A percentile compares a stretch with the other conserved stretches of the same genome.
Evolutionary conservation across 2,888 invertebrate species (phyloP).

Genomic region (Brachypalpus laphriformis): DNA sequence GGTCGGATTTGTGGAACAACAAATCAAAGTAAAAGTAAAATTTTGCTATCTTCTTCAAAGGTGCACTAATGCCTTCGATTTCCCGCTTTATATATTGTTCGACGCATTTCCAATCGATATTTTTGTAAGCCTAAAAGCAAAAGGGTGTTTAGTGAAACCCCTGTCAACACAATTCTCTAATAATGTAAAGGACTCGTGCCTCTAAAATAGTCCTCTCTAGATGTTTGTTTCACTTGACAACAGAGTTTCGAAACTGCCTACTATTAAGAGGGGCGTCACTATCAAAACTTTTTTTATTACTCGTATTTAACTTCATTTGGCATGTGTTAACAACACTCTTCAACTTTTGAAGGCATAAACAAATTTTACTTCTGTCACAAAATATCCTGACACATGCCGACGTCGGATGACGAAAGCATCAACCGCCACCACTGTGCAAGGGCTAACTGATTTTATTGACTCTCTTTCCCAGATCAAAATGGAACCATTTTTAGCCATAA

Average conservation of each 20-base stretch:
- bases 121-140: too few species aligned
- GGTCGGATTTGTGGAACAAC: too few species aligned
- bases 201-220: neutral
- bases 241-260: neutral
- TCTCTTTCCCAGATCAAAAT: conserved; percentile 32
- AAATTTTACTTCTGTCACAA: conserved; percentile 28
- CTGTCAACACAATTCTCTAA: too few species aligned
- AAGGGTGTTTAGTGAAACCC: too few species aligned
- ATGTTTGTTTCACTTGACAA: conserved; percentile 10
- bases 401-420: too few species aligned
- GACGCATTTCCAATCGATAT: too few species aligned
- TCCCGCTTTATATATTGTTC: too few species aligned
- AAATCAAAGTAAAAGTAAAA: too few species aligned
- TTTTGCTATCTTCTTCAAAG: too few species aligned
- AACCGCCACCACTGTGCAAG: neutral
- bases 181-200: too few species aligned
- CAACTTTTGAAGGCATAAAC: neutral
- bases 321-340: conserved; percentile 18
- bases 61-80: too few species aligned
- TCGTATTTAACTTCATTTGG: neutral
- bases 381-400: conserved; percentile 17
- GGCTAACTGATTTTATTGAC: conserved; percentile 27
- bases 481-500: conserved; percentile 62
- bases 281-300: conserved; percentile 16
- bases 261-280: neutral